These are phyloP conservation scores for Melanotaenia nigrans DNA, from an alignment of 2,797 vertebrate species.

Conservation along the genomic window DNA sequence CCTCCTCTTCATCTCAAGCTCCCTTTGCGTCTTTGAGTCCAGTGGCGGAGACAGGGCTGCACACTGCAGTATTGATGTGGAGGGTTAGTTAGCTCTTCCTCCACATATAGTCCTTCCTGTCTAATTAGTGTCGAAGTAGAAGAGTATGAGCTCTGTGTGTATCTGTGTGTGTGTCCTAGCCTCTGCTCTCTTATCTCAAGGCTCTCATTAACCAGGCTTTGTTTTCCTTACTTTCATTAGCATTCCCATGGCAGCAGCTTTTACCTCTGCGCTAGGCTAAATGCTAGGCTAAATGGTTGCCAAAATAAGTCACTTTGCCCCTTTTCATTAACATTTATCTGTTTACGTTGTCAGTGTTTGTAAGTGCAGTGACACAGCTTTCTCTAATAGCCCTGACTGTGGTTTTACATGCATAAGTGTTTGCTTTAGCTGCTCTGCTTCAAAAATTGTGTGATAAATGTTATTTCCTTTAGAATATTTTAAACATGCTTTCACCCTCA, in stretches of 20 bases:
- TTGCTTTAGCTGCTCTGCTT: constrained; percentile 26
- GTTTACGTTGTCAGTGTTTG: constrained; percentile 66
- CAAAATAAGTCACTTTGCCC: constrained; percentile 53
- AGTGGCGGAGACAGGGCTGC: constrained; percentile 54
- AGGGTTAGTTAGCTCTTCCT: constrained; percentile 75
- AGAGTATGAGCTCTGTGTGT: constrained; percentile 42
- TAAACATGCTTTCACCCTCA: constrained; percentile 40
- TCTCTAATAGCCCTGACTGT: constrained; percentile 38
- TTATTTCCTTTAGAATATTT: constrained; percentile 43
- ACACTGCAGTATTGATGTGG: constrained; percentile 73
- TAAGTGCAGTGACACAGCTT: constrained; percentile 51
- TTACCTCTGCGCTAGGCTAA: constrained; percentile 74
- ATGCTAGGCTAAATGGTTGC: constrained; percentile 69
- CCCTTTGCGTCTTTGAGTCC: constrained; percentile 50
- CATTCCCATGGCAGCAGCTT: constrained; percentile 77
- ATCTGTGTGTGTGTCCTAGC: constrained; percentile 52
- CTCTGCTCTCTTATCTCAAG: constrained; percentile 76
- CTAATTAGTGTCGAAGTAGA: constrained; percentile 76
- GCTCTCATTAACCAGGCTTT: constrained; percentile 82
- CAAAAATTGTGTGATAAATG: constrained; percentile 37
- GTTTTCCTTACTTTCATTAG: constrained; percentile 83
- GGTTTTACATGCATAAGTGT: constrained; percentile 30
- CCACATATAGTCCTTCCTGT: constrained; percentile 75
- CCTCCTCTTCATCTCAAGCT: constrained; percentile 23
- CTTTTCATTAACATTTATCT: constrained; percentile 62